Conservation (phyloP, 1,140 invertebrate genomes). For the Homarus americanus region DNA sequence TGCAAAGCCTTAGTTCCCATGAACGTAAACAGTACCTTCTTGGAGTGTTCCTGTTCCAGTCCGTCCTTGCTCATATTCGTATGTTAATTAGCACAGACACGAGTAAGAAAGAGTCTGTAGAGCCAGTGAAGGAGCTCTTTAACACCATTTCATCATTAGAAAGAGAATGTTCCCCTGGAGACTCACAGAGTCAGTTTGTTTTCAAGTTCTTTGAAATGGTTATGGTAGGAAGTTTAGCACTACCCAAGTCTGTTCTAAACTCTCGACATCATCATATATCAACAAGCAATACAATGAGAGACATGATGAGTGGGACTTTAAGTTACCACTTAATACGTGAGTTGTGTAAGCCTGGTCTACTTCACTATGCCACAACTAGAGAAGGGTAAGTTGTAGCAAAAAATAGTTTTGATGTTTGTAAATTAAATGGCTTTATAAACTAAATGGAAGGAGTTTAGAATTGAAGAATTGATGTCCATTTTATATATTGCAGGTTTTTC, state of each 20-base stretch:
- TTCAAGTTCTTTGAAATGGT: slow-evolving; percentile 54
- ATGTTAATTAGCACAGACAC: slow-evolving; percentile 4
- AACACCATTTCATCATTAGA: slow-evolving; percentile 43
- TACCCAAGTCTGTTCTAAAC: slow-evolving; percentile 59
- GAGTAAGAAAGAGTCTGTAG: slow-evolving; percentile 58
- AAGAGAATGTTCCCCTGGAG: slow-evolving; percentile 35
- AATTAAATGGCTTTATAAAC: background rate
- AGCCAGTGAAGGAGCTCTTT: slow-evolving; percentile 64
- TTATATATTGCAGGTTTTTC: slow-evolving; percentile 34
- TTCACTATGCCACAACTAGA: slow-evolving; percentile 43
- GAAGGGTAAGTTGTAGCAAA: slow-evolving; percentile 58
- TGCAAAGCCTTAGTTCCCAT: slow-evolving; percentile 42
- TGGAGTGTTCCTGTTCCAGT: slow-evolving; percentile 39
- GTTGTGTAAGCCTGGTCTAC: slow-evolving; percentile 56
- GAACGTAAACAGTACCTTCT: slow-evolving; percentile 43
- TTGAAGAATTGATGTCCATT: background rate
- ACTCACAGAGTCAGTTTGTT: slow-evolving; percentile 47
- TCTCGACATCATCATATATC: slow-evolving; percentile 69
- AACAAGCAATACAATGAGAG: slow-evolving; percentile 32
- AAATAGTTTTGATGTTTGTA: background rate
- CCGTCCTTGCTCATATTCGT: slow-evolving; percentile 24
- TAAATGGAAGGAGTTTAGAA: background rate
- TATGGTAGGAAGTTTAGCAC: slow-evolving; percentile 42
- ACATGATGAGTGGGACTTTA: slow-evolving; percentile 73
- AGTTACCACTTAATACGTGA: slow-evolving; percentile 59